phyloP scores from a whole-genome alignment of 2,113 vertebrate species.

The Craseonycteris thonglongyai region DNA sequence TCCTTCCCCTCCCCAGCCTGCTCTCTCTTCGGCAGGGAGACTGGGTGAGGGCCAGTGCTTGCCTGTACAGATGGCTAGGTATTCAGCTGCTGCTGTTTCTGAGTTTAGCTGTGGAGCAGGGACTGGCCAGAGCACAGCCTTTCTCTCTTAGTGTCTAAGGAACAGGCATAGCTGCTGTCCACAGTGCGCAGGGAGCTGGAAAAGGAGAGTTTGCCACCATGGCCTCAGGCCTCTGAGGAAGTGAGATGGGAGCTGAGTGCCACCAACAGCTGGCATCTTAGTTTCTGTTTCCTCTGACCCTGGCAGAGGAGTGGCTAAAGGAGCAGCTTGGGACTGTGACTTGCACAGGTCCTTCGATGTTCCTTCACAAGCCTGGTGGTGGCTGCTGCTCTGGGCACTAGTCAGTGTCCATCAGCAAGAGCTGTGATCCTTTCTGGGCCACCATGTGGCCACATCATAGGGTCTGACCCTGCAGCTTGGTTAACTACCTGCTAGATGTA shows the following conservation, averaged over 20 bases:
- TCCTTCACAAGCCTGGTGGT: not conserved
- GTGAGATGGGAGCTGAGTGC: not conserved
- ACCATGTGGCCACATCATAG: not conserved
- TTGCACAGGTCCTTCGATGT: too few species aligned
- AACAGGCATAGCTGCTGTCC: not conserved
- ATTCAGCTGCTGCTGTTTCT: not conserved
- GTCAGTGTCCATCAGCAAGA: not conserved
- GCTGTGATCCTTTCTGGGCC: not conserved
- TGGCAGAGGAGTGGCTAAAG: not conserved
- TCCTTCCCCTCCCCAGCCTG: not conserved
- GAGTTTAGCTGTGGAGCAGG: not conserved
- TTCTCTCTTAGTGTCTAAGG: not conserved
- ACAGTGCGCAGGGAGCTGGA: not conserved
- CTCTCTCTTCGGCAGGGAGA: not conserved
- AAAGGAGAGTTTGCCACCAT: fast-evolving
- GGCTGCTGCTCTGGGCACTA: too few species aligned
- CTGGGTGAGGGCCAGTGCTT: not conserved
- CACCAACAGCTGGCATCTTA: not conserved
- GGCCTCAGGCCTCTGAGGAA: not conserved
- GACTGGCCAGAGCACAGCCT: not conserved
- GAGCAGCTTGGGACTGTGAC: not conserved
- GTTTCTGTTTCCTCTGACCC: not conserved
- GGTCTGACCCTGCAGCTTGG: not conserved
- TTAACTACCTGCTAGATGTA: not conserved
- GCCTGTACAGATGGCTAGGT: not conserved